Evolutionary conservation across 1,140 invertebrate genomes (phyloP).

Genomic region (Ceratoteleas bidentatus): DNA sequence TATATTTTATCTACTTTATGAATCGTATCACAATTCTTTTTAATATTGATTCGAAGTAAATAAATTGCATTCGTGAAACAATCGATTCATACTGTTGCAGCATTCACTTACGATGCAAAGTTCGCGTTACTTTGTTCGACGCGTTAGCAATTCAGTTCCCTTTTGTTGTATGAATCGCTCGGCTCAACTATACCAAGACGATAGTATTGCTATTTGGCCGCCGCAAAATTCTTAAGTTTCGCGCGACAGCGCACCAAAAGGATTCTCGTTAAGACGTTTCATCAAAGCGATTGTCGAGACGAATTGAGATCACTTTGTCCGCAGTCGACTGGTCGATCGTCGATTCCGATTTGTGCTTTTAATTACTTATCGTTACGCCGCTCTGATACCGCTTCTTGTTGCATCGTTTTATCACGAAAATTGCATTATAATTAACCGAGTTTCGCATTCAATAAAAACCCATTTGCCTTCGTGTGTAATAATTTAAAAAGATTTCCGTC

Average conservation of each 20-base stretch:
- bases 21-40: too few relatives aligned
- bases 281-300: conserved; percentile 47
- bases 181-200: conserved; percentile 32
- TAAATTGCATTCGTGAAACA: conserved; percentile 3
- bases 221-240: conserved; percentile 56
- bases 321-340: conserved; percentile 16
- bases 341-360: conserved; percentile 38
- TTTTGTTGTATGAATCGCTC: conserved; percentile 50
- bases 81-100: conserved; percentile 22
- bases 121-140: conserved; percentile 46
- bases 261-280: conserved; percentile 62
- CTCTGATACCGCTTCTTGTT: conserved; percentile 11
- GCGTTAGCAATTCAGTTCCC: conserved; percentile 48
- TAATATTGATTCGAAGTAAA: too few relatives aligned
- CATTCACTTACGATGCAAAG: conserved; percentile 34
- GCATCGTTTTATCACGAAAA: conserved; percentile 10
- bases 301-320: conserved; percentile 34
- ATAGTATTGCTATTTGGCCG: conserved; percentile 51
- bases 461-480: not conserved
- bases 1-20: too few relatives aligned
- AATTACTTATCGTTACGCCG: conserved; percentile 33
- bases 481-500: conserved; percentile 3
- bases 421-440: conserved; percentile 26
- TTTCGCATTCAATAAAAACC: conserved; percentile 12
- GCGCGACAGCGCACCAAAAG: conserved; percentile 23